phyloP scores from a whole-genome alignment of 2,113 vertebrate genomes.

The Lepus americanus region DNA sequence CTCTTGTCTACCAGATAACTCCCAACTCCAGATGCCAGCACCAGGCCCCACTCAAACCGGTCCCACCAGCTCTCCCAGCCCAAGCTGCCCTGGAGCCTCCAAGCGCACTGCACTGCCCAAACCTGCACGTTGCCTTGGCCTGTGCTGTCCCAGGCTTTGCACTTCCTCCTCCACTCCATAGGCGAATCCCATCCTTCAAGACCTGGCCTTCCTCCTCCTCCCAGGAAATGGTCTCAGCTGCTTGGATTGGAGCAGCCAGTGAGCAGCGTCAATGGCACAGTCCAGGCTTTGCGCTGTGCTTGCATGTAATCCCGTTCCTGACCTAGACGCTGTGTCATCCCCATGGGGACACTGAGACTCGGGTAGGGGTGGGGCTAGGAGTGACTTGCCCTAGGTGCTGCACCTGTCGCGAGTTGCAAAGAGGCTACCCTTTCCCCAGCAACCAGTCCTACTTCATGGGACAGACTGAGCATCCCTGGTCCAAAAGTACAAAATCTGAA shows the following conservation, averaged over 20 bases:
- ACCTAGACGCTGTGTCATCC: rapidly evolving
- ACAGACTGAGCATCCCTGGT: too few relatives aligned
- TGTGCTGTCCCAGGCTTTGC: background rate
- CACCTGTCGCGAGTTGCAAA: background rate
- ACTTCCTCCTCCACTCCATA: background rate
- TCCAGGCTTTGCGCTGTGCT: background rate
- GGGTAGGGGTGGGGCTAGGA: background rate
- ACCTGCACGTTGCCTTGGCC: background rate
- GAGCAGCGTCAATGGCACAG: background rate
- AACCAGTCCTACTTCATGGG: too few relatives aligned
- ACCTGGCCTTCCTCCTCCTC: background rate
- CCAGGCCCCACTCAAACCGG: background rate
- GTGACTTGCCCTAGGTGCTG: background rate
- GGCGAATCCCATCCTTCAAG: background rate
- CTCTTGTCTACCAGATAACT: background rate
- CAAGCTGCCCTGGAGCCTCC: background rate
- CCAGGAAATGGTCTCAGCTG: background rate
- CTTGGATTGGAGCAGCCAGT: background rate
- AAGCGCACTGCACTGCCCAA: rapidly evolving
- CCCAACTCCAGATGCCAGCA: background rate
- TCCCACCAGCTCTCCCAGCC: background rate
- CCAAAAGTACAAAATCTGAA: too few relatives aligned
- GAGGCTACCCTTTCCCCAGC: background rate
- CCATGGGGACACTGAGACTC: background rate
- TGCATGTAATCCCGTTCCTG: background rate